These are phyloP conservation scores for Phocoena sinus DNA, from an alignment of 2,113 vertebrate species.

Conservation along the genomic window DNA sequence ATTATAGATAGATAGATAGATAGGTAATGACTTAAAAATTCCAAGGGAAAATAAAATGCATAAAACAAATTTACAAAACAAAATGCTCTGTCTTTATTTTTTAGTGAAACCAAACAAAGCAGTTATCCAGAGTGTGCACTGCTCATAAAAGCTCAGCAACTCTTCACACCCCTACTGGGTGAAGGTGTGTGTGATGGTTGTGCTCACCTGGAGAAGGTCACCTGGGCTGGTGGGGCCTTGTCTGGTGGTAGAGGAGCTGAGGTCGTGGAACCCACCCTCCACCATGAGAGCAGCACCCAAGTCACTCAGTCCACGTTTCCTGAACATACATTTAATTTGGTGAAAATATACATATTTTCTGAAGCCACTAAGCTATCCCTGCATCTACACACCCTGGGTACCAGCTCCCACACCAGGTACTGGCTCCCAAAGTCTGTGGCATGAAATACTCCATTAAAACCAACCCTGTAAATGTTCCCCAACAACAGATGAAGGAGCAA, in stretches of 20 bases:
- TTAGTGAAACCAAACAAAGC: background rate
- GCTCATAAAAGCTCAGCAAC: fast-evolving
- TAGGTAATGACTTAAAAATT: background rate
- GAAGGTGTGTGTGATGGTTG: fast-evolving
- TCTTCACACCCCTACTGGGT: background rate
- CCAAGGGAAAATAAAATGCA: background rate
- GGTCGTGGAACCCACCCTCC: fast-evolving
- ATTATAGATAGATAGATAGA: background rate
- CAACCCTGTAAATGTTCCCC: background rate
- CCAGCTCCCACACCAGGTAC: background rate
- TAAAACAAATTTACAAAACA: background rate
- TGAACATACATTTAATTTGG: background rate
- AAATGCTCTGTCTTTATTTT: background rate
- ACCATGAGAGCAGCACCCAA: fast-evolving
- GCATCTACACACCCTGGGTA: background rate
- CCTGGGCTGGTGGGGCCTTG: background rate
- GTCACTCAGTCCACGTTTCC: fast-evolving
- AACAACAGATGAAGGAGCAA: background rate
- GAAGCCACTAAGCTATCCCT: background rate
- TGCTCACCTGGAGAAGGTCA: no score
- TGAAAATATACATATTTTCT: background rate
- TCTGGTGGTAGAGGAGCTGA: background rate
- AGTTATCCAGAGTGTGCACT: fast-evolving
- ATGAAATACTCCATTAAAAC: background rate
- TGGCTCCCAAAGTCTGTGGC: background rate